Evolutionary conservation across 2,797 vertebrate genomes (phyloP), one percentile per base, ranked within the genome.

Genomic region (Tenualosa ilisha): DNA sequence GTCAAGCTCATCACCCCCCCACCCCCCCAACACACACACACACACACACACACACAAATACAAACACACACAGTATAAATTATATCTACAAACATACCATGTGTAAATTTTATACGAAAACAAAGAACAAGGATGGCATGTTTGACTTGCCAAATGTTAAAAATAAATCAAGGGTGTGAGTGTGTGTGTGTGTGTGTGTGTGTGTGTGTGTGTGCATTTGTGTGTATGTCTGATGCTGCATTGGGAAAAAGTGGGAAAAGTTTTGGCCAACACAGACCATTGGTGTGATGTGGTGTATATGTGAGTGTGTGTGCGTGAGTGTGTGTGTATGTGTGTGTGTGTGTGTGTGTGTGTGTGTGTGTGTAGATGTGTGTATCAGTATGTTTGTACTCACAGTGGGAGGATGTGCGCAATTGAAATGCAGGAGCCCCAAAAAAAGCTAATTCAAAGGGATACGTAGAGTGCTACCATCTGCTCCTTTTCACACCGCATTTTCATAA

Each of bases 401-500:
- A 17, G 13, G 15, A 43, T 46, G 37, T 43, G 72, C 46, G 37
- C 72, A 79, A 79, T 22, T 46, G 15, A 37, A 6, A 72, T 17
- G 68, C 12, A 40, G 20, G 40, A 17, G 20, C 17, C 40, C 40
- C 40, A 79, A 79, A 43, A 72, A 31, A 79, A 43, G 40, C 40
- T 46, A 79, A 20, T 79, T 79, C 72, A 79, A 43, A 79, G 72
- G 15, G 40, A 79, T 79, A 24, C 59, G 9, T 63, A 63, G 40
- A 79, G 40, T 46, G 43, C 17, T 79, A 6, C 72, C 72, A 79
- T 79, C 72, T 79, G 72, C 22, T 79, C 20, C 40, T 79, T 46
- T 79, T 79, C 72, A 79, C 72, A 46, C 72, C 0, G 17, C 40
- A 79, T 79, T 79, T 79, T 79, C 40, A 79, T 72, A 79, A 79